phyloP scores from a whole-genome alignment of 2,113 vertebrate species.

The Channa maculata region DNA sequence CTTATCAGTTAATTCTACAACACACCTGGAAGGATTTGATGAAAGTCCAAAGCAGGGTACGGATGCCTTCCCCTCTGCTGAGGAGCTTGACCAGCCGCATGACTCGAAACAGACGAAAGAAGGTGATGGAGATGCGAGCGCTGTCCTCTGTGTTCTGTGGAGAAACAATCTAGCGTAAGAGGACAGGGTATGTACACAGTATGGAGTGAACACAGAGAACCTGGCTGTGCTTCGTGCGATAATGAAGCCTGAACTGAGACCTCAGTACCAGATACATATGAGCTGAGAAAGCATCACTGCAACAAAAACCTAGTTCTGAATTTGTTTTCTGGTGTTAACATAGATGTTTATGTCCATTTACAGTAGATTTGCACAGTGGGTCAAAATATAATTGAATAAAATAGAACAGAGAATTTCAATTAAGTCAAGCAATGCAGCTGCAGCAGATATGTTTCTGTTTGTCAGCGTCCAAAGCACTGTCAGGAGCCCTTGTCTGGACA shows the following conservation, averaged over 20 bases:
- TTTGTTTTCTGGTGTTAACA: constrained; percentile 9
- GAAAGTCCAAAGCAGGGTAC: constrained; percentile 97
- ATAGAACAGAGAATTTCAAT: not conserved
- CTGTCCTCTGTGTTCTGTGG: constrained; percentile 97
- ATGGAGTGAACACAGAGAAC: constrained; percentile 53
- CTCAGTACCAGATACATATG: constrained; percentile 66
- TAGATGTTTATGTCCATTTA: not conserved
- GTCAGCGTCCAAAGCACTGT: constrained; percentile 70
- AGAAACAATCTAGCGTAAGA: constrained; percentile 81
- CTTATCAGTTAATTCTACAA: not conserved
- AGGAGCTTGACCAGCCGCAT: constrained; percentile 99
- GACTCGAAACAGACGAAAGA: constrained; percentile 98
- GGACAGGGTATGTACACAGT: not conserved
- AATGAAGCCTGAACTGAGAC: constrained; percentile 50
- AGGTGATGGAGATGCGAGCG: constrained; percentile 98
- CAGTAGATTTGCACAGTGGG: not conserved
- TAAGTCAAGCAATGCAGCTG: constrained; percentile 42
- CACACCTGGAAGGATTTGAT: constrained; percentile 98
- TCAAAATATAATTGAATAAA: not conserved
- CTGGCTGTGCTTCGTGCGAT: constrained; percentile 74
- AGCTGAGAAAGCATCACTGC: constrained; percentile 57
- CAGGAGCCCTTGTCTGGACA: constrained; percentile 66
- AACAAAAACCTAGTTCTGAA: constrained; percentile 2
- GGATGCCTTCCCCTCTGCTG: constrained; percentile 97
- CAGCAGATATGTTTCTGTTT: constrained; percentile 73